These are phyloP conservation scores for Cebidichthys violaceus DNA, from an alignment of 2,113 vertebrate species.

Conservation along the genomic window DNA sequence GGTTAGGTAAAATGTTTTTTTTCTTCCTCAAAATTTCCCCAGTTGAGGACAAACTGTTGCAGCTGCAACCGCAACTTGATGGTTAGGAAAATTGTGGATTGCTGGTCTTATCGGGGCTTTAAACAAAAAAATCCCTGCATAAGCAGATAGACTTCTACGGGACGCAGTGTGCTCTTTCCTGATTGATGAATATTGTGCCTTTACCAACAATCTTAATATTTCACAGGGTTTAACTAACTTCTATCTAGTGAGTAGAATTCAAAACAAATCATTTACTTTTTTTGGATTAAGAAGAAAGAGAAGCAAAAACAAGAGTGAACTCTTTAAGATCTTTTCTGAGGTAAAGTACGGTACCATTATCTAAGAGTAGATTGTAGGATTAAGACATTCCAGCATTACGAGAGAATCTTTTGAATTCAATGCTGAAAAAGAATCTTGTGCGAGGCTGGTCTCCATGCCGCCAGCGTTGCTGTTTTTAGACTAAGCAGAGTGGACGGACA, in stretches of 20 bases:
- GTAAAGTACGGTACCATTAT: constrained; percentile 30
- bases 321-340: constrained; percentile 33
- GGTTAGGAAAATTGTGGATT: neutral
- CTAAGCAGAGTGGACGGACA: constrained; percentile 5
- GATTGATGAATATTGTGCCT: constrained; percentile 74
- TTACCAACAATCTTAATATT: constrained; percentile 68
- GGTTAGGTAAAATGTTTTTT: neutral
- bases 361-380: constrained; percentile 55
- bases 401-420: constrained; percentile 67
- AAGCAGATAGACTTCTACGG: constrained; percentile 41
- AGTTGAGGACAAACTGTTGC: no score
- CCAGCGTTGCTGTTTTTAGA: constrained; percentile 19
- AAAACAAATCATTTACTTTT: constrained; percentile 60
- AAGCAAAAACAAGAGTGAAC: constrained; percentile 38
- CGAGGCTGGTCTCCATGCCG: constrained; percentile 20
- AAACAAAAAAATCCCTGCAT: neutral
- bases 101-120: constrained; percentile 63
- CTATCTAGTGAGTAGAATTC: constrained; percentile 54
- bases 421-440: constrained; percentile 31
- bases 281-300: constrained; percentile 46
- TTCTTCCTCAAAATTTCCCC: neutral
- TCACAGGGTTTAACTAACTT: constrained; percentile 68
- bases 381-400: constrained; percentile 70
- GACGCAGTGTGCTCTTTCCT: constrained; percentile 61
- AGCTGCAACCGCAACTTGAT: neutral